Conservation (phyloP, 2,888 invertebrate genomes). For the Morpho helenor region DNA sequence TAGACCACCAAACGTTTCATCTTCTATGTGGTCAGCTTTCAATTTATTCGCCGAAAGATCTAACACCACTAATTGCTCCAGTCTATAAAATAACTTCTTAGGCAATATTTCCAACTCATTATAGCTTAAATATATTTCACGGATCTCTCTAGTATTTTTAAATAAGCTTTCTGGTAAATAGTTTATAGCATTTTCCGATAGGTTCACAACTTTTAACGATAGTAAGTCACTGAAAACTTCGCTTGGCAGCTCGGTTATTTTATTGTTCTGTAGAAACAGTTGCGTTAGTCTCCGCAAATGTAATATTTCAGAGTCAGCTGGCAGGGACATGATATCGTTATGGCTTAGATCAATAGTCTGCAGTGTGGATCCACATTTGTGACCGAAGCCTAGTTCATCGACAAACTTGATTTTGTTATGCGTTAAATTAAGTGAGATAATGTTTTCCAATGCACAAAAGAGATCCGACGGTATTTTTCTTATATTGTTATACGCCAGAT, state of each 20-base stretch:
- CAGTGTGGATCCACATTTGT: slow-evolving; percentile 83
- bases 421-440: slow-evolving; percentile 91
- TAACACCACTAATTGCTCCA: slow-evolving; percentile 91
- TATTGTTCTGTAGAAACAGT: slow-evolving; percentile 90
- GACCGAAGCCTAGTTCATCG: slow-evolving; percentile 85
- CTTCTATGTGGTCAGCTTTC: slow-evolving; percentile 91
- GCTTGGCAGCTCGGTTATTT: slow-evolving; percentile 86
- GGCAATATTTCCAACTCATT: slow-evolving; percentile 92
- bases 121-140: slow-evolving; percentile 91
- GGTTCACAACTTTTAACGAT: slow-evolving; percentile 88
- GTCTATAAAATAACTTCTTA: slow-evolving; percentile 89
- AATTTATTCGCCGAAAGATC: slow-evolving; percentile 93
- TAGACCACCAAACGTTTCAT: slow-evolving; percentile 91
- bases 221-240: slow-evolving; percentile 89
- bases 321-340: slow-evolving; percentile 87
- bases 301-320: slow-evolving; percentile 87
- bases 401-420: slow-evolving; percentile 89
- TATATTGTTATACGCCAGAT: slow-evolving; percentile 90
- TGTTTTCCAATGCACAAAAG: slow-evolving; percentile 88
- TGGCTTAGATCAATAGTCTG: slow-evolving; percentile 89
- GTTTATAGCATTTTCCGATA: slow-evolving; percentile 91
- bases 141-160: slow-evolving; percentile 87
- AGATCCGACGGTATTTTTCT: slow-evolving; percentile 87
- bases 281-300: slow-evolving; percentile 88
- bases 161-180: slow-evolving; percentile 90